A percentile compares a stretch with the other conserved stretches of the same genome.
Evolutionary conservation across 2,888 invertebrate species (phyloP).

Genomic region (Linnaemya vulpina): DNA sequence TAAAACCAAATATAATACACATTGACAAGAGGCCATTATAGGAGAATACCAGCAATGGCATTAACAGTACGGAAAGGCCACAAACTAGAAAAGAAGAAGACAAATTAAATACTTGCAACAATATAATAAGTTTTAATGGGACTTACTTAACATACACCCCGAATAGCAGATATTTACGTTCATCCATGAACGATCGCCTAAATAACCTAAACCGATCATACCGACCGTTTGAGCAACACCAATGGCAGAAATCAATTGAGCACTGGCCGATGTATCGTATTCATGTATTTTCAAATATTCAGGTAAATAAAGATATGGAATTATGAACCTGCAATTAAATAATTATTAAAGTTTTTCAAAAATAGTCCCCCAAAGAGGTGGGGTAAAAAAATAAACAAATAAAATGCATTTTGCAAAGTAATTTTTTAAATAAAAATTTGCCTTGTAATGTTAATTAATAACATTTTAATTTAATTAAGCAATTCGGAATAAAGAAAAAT

Average conservation of each 20-base stretch:
- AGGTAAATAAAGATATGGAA: constrained; percentile 96
- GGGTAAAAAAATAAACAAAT: too few relatives aligned
- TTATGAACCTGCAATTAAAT: constrained; percentile 89
- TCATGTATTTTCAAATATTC: constrained; percentile 90
- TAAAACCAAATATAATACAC: constrained; percentile 91
- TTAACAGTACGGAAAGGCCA: constrained; percentile 81
- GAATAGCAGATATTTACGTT: constrained; percentile 93
- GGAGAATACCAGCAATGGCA: constrained; percentile 79
- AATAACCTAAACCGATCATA: constrained; percentile 93
- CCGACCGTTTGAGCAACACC: constrained; percentile 96
- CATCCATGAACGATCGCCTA: constrained; percentile 93
- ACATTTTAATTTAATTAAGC: too few relatives aligned
- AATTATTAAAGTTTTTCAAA: not conserved
- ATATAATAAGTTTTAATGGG: not conserved
- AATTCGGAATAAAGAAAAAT: too few relatives aligned
- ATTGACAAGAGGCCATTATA: constrained; percentile 77
- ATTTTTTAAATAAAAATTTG: too few relatives aligned
- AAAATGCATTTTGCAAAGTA: too few relatives aligned
- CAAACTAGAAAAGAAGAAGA: constrained; percentile 77
- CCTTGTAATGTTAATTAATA: too few relatives aligned
- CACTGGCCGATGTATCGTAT: constrained; percentile 89
- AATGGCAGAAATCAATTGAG: constrained; percentile 92
- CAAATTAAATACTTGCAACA: not conserved
- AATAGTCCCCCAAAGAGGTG: too few relatives aligned
- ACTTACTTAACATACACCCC: constrained; percentile 86